phyloP scores from a whole-genome alignment of 2,797 vertebrate species.

The Rachycentron canadum region DNA sequence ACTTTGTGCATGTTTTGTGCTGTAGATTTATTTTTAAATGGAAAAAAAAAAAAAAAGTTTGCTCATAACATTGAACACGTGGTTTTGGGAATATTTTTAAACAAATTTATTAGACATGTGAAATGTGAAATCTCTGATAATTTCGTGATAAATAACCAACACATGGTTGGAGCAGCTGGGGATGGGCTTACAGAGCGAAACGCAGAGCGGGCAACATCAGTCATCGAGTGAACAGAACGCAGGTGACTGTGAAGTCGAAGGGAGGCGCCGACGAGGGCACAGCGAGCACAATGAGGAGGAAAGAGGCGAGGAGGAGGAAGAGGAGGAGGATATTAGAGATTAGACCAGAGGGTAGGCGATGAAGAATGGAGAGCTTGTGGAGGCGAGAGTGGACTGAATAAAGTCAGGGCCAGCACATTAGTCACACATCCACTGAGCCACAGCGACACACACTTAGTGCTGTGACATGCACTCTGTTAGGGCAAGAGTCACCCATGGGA shows the following conservation, averaged over 20 bases:
- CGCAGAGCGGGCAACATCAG: neutral
- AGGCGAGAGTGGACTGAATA: conserved; percentile 38
- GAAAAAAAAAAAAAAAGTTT: too few species aligned
- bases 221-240: neutral
- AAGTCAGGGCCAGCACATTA: conserved; percentile 61
- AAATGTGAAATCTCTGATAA: neutral
- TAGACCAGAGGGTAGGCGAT: conserved; percentile 11
- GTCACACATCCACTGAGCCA: conserved; percentile 64
- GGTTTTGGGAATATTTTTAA: too few species aligned
- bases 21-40: too few species aligned
- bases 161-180: neutral
- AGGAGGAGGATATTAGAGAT: conserved; percentile 18
- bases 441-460: conserved; percentile 56
- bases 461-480: conserved; percentile 46
- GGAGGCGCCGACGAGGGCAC: neutral
- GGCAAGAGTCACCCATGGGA: conserved; percentile 40
- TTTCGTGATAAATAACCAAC: neutral
- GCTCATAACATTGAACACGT: too few species aligned
- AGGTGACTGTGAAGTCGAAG: neutral
- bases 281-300: neutral
- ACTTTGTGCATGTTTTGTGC: neutral
- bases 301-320: neutral
- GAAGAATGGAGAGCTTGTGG: neutral
- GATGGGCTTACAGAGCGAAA: neutral
- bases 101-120: too few species aligned